Percentiles rank a stretch among this genome's conserved stretches.
phyloP scores from a whole-genome alignment of 1,140 invertebrate genomes.

The Trichonephila clavata region DNA sequence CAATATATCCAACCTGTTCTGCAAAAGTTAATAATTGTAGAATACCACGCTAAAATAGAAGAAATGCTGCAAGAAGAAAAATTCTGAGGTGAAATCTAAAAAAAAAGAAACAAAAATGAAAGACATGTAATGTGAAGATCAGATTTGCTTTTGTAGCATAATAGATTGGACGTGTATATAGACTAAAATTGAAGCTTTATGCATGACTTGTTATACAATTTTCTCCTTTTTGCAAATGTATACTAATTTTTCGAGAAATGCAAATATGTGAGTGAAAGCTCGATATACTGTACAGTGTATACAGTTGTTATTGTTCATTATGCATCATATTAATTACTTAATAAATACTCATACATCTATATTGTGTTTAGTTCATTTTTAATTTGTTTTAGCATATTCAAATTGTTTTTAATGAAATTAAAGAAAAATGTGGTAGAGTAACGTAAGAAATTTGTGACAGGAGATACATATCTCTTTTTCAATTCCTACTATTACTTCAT shows the following conservation, averaged over 20 bases:
- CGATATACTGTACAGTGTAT: slow-evolving; percentile 76
- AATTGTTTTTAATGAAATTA: no score
- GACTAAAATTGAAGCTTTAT: slow-evolving; percentile 71
- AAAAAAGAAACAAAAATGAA: background rate
- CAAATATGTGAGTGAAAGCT: slow-evolving; percentile 74
- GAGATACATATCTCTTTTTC: no score
- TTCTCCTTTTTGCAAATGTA: slow-evolving; percentile 77
- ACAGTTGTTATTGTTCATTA: slow-evolving; percentile 77
- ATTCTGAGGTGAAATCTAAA: background rate
- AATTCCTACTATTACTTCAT: no score
- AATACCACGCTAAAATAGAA: slow-evolving; percentile 59
- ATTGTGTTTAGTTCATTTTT: background rate
- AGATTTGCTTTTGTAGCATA: slow-evolving; percentile 68
- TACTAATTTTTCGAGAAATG: slow-evolving; percentile 73
- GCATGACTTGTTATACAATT: slow-evolving; percentile 76
- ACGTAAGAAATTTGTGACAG: no score
- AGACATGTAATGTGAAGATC: slow-evolving; percentile 30
- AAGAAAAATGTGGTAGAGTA: no score
- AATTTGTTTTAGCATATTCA: no score
- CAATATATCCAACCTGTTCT: background rate
- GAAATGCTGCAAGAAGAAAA: slow-evolving; percentile 16
- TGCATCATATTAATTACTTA: slow-evolving; percentile 76
- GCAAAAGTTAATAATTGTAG: slow-evolving; percentile 41
- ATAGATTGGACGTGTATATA: slow-evolving; percentile 73
- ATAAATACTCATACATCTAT: slow-evolving; percentile 75